Evolutionary conservation across 1,140 invertebrate genomes (phyloP), one percentile per base, ranked within the genome.

Genomic region (Drosophila sp.): DNA sequence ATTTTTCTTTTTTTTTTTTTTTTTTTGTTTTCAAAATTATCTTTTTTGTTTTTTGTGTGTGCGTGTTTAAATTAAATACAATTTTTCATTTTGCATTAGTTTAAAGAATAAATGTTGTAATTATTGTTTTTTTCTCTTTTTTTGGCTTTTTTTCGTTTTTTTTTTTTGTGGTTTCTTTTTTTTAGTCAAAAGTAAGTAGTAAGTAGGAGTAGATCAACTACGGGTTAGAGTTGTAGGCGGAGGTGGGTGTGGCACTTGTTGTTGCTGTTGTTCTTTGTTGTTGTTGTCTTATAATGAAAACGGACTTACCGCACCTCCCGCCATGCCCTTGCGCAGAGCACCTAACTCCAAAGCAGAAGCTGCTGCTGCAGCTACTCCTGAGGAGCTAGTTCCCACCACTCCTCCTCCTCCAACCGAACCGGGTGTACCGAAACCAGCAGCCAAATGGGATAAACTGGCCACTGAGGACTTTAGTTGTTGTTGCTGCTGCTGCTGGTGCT

Each of bases 251-350:
- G 77, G 69, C 40, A 66, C 66, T 72, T 62, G 77, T 50, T 50
- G 65, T 61, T 74, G 72, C 66, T 44, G 55, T 70, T 50, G 68
- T 67, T 80, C 66, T 72, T 17, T 38, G 35, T 38, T 79, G 80
- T 79, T 74, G 77, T 82, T 68, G 77, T 79, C 80, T 87, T 89
- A 89, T 72, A 85, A 72, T 85, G 85, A 84, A 90, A 90, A 89
- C 86, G 85, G 85, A 89, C 85, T 89, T 89, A 90, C 85, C 85
- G 85, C 85, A 76, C 80, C 85, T 85, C 81, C 82, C 69, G 85
- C 64, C 73, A 91, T 79, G 69, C 81, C 77, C 73, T 91, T 91
- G 64, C 89, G 84, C 56, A 91, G 66, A 44, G 74, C 68, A 76
- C 77, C 91, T 33, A 91, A 71, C 66, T 91, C 89, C 76, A 91